These are phyloP conservation scores for Cossypha dichroa DNA, from an alignment of 2,797 vertebrate genomes.

Conservation along the genomic window DNA sequence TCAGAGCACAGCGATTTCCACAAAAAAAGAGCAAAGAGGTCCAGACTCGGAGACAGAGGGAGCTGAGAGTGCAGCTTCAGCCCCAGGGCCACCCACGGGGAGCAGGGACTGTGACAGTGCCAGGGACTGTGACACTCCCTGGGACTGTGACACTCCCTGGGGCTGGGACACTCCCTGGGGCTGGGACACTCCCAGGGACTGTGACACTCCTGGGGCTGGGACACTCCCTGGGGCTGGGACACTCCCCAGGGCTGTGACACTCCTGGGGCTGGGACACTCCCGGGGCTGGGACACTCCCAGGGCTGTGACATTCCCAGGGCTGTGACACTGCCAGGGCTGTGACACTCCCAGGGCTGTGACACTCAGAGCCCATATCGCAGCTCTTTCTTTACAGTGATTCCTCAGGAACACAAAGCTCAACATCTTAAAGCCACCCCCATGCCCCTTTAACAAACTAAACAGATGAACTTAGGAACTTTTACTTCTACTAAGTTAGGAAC, in stretches of 20 bases:
- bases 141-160: no score
- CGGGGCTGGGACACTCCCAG: no score
- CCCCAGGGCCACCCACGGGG: slow-evolving; percentile 17
- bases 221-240: background rate
- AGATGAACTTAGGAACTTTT: background rate
- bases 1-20: slow-evolving; percentile 31
- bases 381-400: background rate
- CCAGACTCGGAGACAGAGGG: slow-evolving; percentile 25
- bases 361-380: background rate
- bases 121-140: background rate
- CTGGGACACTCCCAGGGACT: background rate
- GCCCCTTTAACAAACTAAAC: background rate
- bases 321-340: no score
- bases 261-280: no score
- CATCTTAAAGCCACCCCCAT: background rate
- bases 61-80: background rate
- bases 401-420: background rate
- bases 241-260: background rate
- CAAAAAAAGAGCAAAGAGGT: slow-evolving; percentile 12
- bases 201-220: background rate
- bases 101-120: background rate
- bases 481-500: background rate
- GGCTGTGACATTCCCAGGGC: background rate
- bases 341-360: background rate
- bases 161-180: background rate